Base-by-base conservation (phyloP, 2,888 invertebrate species). In the Shargacucullia verbasci region DNA sequence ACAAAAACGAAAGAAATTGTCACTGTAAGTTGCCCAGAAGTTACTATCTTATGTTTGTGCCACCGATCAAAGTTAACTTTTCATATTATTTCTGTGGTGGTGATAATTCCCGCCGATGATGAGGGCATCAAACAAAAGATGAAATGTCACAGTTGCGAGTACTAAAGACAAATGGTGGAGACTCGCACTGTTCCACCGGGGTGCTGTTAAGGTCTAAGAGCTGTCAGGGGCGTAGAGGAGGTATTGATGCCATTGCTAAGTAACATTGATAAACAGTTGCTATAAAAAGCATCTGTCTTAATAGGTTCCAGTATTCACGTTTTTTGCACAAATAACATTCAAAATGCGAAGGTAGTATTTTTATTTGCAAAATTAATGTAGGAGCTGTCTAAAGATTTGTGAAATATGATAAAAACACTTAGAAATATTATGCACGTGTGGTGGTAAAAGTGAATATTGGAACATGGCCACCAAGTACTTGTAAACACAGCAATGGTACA, bases 31-130 rank as follows among this genome's bases (percentile, higher is more conserved):
- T 92, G 93, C 92, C 92, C 92, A 90, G 90, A 93, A 85, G 92
- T 93, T 84, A 85, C 77, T 85, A 91, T 93, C 93, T 92, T 91
- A 92, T 94, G 93, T 94, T 94, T 94, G 90, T 87, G 92, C 94
- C 92, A 89, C 87, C 87, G 68, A 73, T 78, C 75, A 48, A 67
- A 20, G 20, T 20, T 20, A 20, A 20, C 63, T 65, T 65, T 39
- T 15, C 49, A 55, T 15, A 20, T 48, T 49, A 43, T 52, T 48
- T 35, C 11, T 53, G 72, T 40, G 90, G 90, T 90, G 92, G 92
- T 92, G 90, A 92, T 61, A 50, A 50, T 56, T 90, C 90, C 91
- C 91, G 89, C 90, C 86, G 70, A 78, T 57, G 65, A 64, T 65
- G 71, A 83, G 82, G 94, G 94, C 91, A 91, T 88, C 92, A 92